These are phyloP conservation scores for Tretioscincus oriximinensis DNA, from an alignment of 2,113 vertebrate genomes.

Conservation along the genomic window DNA sequence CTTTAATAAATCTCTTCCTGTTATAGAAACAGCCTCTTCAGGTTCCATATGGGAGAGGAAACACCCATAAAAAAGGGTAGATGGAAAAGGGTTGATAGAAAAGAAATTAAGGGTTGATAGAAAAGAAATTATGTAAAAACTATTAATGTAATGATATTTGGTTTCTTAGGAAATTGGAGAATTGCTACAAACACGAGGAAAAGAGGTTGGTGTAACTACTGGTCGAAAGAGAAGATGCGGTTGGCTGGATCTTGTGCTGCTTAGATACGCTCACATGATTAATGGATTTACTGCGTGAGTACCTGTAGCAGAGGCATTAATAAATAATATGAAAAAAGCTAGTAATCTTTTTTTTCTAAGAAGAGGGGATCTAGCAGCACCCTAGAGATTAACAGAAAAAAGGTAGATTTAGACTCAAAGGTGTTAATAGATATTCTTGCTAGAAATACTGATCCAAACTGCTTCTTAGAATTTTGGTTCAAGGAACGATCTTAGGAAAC, in stretches of 20 bases:
- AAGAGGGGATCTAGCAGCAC: no score
- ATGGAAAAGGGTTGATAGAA: not conserved
- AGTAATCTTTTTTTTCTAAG: no score
- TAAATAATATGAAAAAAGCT: not conserved
- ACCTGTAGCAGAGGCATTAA: constrained; percentile 23
- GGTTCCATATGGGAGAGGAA: not conserved
- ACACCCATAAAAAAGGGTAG: no score
- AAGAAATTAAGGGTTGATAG: not conserved
- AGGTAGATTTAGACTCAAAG: no score
- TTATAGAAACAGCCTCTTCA: constrained; percentile 6
- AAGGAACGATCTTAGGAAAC: not conserved
- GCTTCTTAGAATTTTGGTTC: no score
- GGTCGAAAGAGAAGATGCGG: constrained; percentile 95
- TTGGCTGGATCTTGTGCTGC: constrained; percentile 93
- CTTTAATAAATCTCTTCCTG: not conserved
- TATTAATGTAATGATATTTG: not conserved
- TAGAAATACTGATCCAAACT: no score
- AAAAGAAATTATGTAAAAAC: not conserved
- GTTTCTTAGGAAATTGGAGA: constrained; percentile 83
- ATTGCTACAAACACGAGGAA: constrained; percentile 87
- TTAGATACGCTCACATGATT: constrained; percentile 97
- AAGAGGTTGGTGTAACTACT: constrained; percentile 94
- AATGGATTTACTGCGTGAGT: constrained; percentile 98
- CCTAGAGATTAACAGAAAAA: no score
- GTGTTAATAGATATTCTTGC: no score